These are phyloP conservation scores for Epinotia brunnichana DNA, from an alignment of 2,888 invertebrate genomes.

Conservation along the genomic window DNA sequence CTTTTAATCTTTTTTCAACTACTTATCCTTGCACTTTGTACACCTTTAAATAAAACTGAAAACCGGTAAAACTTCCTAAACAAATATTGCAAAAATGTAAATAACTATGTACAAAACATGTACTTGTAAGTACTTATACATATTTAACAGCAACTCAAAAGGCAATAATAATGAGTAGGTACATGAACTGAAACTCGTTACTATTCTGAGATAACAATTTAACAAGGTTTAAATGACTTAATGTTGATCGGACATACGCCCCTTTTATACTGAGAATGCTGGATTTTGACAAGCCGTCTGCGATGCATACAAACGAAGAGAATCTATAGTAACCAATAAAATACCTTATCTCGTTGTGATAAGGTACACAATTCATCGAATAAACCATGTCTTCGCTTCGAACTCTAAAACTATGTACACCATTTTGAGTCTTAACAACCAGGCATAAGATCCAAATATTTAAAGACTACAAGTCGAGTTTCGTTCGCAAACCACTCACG, in stretches of 20 bases:
- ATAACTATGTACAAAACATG: neutral
- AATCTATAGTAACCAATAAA: neutral
- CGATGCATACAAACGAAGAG: constrained; percentile 14
- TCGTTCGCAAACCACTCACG: constrained; percentile 42
- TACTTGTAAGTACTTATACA: constrained; percentile 18
- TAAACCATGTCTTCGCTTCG: too few relatives aligned
- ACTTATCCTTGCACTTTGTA: constrained; percentile 19
- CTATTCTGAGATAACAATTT: neutral
- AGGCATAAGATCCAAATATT: neutral
- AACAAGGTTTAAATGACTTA: constrained; percentile 1
- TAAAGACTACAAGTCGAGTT: neutral
- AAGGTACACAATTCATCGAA: neutral
- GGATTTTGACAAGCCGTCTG: constrained; percentile 16
- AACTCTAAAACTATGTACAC: neutral
- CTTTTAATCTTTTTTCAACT: neutral
- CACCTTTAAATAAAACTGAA: constrained; percentile 2
- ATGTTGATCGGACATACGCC: neutral
- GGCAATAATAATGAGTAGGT: constrained; percentile 31
- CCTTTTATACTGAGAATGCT: neutral
- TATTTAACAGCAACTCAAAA: constrained; percentile 21
- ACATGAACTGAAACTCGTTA: constrained; percentile 21
- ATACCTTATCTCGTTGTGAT: neutral
- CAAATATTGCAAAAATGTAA: neutral
- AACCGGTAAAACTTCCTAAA: neutral
- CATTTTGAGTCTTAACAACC: neutral